phyloP scores from a whole-genome alignment of 2,797 vertebrate genomes.

The Eleutherodactylus coqui region DNA sequence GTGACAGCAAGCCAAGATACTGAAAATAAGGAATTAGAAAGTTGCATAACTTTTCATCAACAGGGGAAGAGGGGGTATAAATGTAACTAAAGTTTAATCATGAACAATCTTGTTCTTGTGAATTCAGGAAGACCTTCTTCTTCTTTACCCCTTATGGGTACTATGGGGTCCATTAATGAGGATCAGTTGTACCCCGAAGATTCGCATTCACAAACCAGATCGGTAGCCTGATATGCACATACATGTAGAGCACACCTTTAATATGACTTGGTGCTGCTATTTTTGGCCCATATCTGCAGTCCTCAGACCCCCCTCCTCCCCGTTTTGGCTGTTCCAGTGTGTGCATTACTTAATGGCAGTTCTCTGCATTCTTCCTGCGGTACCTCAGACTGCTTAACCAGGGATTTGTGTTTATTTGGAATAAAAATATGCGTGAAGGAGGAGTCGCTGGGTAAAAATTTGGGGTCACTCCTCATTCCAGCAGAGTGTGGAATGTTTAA shows the following conservation, averaged over 20 bases:
- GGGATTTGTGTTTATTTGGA: conserved; percentile 39
- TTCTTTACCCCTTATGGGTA: not conserved
- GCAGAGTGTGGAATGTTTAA: conserved; percentile 50
- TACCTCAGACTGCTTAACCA: conserved; percentile 1
- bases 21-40: no score
- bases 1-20: not conserved
- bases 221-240: no score
- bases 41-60: no score
- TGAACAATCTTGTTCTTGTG: no score
- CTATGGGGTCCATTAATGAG: no score
- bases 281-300: no score
- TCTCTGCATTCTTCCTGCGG: not conserved
- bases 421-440: conserved; percentile 31
- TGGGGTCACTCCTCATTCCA: conserved; percentile 48
- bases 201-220: no score
- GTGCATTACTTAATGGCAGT: not conserved
- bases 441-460: conserved; percentile 23
- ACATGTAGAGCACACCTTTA: no score
- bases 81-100: no score
- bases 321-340: not conserved
- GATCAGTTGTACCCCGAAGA: no score
- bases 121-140: not conserved
- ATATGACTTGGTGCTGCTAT: not conserved
- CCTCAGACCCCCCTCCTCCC: not conserved
- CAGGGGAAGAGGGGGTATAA: no score